Percentiles rank a stretch among this genome's conserved stretches.
Conservation (phyloP, 2,797 vertebrate species). For the Falco peregrinus region DNA sequence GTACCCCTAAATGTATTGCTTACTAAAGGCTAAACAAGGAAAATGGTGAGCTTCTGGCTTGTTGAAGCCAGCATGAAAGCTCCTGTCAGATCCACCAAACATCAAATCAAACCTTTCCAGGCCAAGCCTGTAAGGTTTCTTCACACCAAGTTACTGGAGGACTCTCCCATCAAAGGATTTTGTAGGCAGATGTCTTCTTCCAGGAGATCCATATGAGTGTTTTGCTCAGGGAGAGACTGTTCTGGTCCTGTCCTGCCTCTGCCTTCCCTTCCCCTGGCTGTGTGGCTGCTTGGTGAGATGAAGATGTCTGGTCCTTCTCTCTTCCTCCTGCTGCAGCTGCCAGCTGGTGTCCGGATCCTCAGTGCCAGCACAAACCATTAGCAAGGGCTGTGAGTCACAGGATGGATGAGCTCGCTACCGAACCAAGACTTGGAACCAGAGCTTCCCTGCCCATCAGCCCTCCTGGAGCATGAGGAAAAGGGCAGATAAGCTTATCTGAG, state of each 20-base stretch:
- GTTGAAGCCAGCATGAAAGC: not conserved
- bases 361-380: not conserved
- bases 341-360: not conserved
- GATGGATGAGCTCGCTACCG: not conserved
- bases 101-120: not conserved
- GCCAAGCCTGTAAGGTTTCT: not conserved
- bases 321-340: not conserved
- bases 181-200: not conserved
- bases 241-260: not conserved
- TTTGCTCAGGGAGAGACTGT: not conserved
- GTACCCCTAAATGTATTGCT: not conserved
- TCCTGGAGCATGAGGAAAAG: not conserved
- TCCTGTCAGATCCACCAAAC: not conserved
- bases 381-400: not conserved
- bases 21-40: not conserved
- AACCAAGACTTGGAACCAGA: not conserved
- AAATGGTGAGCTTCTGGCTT: not conserved
- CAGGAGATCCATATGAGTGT: not conserved
- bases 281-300: not conserved
- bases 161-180: not conserved
- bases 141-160: fast-evolving
- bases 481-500: not conserved
- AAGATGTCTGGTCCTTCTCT: not conserved
- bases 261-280: not conserved
- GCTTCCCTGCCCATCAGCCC: not conserved